A percentile compares a stretch with the other conserved stretches of the same genome.
These are phyloP conservation scores for Heterohyrax brucei DNA, from an alignment of 2,797 vertebrate genomes.

Conservation along the genomic window DNA sequence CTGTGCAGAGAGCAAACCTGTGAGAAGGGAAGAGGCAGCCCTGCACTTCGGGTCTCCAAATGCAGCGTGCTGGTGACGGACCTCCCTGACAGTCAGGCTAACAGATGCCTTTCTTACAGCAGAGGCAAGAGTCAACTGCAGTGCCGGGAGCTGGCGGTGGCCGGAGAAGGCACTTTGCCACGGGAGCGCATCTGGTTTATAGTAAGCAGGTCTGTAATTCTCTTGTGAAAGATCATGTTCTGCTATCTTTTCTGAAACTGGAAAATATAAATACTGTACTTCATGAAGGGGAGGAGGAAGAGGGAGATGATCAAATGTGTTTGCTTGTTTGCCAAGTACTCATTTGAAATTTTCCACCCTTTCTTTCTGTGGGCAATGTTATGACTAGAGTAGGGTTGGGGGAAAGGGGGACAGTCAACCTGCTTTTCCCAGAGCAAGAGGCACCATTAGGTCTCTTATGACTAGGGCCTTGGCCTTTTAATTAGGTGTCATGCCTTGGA, in stretches of 20 bases:
- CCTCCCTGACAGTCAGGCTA: background rate
- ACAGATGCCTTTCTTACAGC: conserved; percentile 62
- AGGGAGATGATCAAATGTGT: conserved; percentile 72
- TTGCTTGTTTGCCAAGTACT: conserved; percentile 76
- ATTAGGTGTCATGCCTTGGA: conserved; percentile 66
- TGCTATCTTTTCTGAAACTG: conserved; percentile 83
- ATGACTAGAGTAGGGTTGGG: background rate
- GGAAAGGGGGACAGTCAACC: background rate
- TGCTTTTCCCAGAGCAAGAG: conserved; percentile 73
- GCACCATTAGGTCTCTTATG: background rate
- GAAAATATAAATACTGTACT: conserved; percentile 83
- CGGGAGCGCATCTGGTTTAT: conserved; percentile 88
- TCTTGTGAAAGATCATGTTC: conserved; percentile 87
- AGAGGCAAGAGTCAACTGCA: conserved; percentile 75
- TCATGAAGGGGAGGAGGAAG: conserved; percentile 69
- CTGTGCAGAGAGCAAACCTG: background rate
- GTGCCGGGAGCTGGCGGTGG: conserved; percentile 72
- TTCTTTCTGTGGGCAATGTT: conserved; percentile 71
- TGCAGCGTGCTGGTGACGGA: background rate
- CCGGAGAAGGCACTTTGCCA: conserved; percentile 88
- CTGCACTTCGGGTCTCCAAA: background rate
- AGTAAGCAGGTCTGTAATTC: conserved; percentile 85
- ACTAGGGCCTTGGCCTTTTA: conserved; percentile 58
- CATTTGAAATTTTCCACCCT: conserved; percentile 74
- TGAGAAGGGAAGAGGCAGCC: conserved; percentile 16